These are phyloP conservation scores for Styela plicata DNA, from an alignment of 23 tunicate species.

Conservation along the genomic window DNA sequence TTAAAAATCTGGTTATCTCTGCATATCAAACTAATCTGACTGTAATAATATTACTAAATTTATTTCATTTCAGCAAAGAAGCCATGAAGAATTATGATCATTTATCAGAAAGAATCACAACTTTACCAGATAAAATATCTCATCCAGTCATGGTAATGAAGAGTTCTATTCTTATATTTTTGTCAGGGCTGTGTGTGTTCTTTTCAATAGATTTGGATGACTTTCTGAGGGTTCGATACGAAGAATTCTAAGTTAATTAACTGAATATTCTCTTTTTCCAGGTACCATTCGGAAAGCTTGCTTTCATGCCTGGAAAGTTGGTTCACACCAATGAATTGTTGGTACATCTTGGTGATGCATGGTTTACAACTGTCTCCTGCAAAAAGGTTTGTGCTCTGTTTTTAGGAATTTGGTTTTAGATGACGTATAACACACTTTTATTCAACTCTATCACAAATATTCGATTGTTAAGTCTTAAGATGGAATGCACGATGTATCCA, in stretches of 20 bases:
- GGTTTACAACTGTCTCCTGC: slow-evolving; percentile 84
- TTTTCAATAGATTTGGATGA: no score
- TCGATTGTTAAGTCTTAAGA: no score
- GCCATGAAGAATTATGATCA: slow-evolving; percentile 41
- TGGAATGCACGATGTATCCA: no score
- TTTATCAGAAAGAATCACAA: slow-evolving; percentile 36
- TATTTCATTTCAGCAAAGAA: slow-evolving; percentile 30
- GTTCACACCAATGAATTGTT: slow-evolving; percentile 86
- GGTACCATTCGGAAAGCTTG: slow-evolving; percentile 82
- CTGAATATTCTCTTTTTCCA: neutral
- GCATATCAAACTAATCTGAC: no score
- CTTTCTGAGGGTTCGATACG: no score
- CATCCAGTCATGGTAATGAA: slow-evolving; percentile 70
- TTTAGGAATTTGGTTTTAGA: no score
- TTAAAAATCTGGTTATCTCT: no score
- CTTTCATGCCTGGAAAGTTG: slow-evolving; percentile 78
- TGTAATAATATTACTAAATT: slow-evolving; percentile 5
- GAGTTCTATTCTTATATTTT: neutral
- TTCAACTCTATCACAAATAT: no score
- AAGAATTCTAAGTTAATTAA: neutral
- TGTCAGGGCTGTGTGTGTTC: neutral
- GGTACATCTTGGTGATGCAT: slow-evolving; percentile 84
- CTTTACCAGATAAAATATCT: slow-evolving; percentile 60
- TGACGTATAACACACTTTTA: no score
- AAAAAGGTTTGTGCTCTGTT: slow-evolving; percentile 42